Conservation (phyloP, 1,140 invertebrate genomes). For the Eciton burchellii region DNA sequence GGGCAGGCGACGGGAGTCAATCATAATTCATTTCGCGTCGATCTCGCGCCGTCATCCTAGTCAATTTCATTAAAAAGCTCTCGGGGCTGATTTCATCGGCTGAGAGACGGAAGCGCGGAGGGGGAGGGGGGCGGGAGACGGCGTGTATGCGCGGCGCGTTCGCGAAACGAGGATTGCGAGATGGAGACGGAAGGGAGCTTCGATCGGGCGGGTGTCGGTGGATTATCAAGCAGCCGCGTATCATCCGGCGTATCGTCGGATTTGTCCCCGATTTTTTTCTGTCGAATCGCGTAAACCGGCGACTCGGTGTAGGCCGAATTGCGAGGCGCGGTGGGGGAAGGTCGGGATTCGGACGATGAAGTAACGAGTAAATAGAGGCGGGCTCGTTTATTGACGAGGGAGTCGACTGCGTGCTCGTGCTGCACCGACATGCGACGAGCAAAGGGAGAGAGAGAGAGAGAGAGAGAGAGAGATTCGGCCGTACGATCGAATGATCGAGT, state of each 20-base stretch:
- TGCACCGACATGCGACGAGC: not conserved
- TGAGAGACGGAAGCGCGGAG: slow-evolving; percentile 9
- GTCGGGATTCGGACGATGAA: slow-evolving; percentile 74
- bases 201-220: slow-evolving; percentile 29
- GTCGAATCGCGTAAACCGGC: slow-evolving; percentile 68
- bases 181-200: slow-evolving; percentile 18
- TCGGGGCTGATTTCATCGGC: slow-evolving; percentile 44
- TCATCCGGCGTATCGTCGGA: no score
- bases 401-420: slow-evolving; percentile 62
- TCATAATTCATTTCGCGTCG: slow-evolving; percentile 57
- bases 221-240: no score
- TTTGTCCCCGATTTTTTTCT: slow-evolving; percentile 46
- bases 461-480: slow-evolving; percentile 16
- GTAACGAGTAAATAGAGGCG: slow-evolving; percentile 77
- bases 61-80: slow-evolving; percentile 58
- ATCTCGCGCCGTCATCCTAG: slow-evolving; percentile 43
- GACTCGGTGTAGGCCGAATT: slow-evolving; percentile 56
- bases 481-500: slow-evolving; percentile 49
- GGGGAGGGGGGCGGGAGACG: not conserved
- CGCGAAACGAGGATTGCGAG: slow-evolving; percentile 49
- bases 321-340: slow-evolving; percentile 49
- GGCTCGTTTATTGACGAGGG: slow-evolving; percentile 73
- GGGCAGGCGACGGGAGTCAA: slow-evolving; percentile 14
- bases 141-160: not conserved
- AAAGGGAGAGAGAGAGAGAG: not conserved